Evolutionary conservation across 2,797 vertebrate genomes (phyloP).

Genomic region (Craterocephalus amniculus): DNA sequence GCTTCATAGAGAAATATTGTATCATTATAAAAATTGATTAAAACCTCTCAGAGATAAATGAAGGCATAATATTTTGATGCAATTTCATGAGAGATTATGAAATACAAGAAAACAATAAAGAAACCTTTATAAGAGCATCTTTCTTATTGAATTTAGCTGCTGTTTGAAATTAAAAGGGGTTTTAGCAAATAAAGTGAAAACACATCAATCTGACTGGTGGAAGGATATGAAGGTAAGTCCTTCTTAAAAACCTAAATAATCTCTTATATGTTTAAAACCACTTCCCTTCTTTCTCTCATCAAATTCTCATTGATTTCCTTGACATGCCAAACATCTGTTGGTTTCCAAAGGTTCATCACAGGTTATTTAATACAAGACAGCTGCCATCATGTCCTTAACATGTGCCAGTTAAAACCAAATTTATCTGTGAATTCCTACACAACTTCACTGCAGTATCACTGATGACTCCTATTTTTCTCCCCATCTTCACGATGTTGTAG

Average conservation of each 20-base stretch:
- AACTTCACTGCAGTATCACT: neutral
- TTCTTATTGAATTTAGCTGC: neutral
- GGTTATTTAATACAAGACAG: constrained; percentile 12
- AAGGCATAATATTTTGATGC: no score
- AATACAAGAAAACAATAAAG: no score
- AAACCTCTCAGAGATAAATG: neutral
- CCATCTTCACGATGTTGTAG: neutral
- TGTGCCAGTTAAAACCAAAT: constrained; percentile 9
- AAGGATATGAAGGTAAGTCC: neutral
- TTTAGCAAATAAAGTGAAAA: neutral
- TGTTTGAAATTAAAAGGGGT: neutral
- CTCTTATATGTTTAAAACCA: neutral
- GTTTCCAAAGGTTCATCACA: neutral
- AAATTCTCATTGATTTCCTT: neutral
- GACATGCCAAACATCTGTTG: constrained; percentile 2
- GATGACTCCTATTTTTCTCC: neutral
- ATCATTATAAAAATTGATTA: neutral
- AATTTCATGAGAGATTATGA: neutral
- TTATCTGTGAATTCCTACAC: constrained; percentile 14
- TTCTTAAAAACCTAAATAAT: neutral
- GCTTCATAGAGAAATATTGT: constrained; percentile 3
- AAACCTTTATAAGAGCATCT: neutral
- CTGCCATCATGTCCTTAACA: neutral
- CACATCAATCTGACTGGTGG: neutral
- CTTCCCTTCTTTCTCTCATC: neutral